phyloP scores from a whole-genome alignment of 2,113 vertebrate species.

The Gymnogyps californianus region DNA sequence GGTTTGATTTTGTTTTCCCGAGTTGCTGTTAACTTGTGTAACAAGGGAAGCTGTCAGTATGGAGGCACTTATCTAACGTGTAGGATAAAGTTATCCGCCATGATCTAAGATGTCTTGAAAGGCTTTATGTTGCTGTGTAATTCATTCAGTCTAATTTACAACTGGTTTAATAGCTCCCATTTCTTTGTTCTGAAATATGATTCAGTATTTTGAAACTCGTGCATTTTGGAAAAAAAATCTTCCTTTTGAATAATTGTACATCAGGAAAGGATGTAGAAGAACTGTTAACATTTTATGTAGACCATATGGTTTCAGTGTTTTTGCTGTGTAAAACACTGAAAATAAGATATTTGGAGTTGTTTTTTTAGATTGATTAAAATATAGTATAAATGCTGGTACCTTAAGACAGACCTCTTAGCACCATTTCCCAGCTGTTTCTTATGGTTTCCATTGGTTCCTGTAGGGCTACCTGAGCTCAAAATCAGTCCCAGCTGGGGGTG shows the following conservation, averaged over 20 bases:
- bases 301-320: background rate
- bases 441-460: slow-evolving; percentile 65
- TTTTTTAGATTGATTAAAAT: background rate
- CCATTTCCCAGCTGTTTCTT: slow-evolving; percentile 65
- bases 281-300: background rate
- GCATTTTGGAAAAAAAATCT: background rate
- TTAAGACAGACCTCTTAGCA: slow-evolving; percentile 61
- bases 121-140: slow-evolving; percentile 35
- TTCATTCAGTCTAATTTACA: slow-evolving; percentile 44
- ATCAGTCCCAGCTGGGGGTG: slow-evolving; percentile 61
- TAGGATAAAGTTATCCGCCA: background rate
- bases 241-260: background rate
- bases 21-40: slow-evolving; percentile 20
- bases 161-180: slow-evolving; percentile 29
- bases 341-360: background rate
- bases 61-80: slow-evolving; percentile 7
- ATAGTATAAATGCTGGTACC: background rate
- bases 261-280: background rate
- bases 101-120: slow-evolving; percentile 52
- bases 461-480: slow-evolving; percentile 78
- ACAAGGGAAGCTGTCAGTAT: slow-evolving; percentile 15
- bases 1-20: slow-evolving; percentile 38
- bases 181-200: slow-evolving; percentile 24
- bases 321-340: slow-evolving; percentile 9
- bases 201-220: background rate